These are phyloP conservation scores for Mormyrops attenuatus DNA, from an alignment of 2,797 vertebrate species.

Conservation along the genomic window DNA sequence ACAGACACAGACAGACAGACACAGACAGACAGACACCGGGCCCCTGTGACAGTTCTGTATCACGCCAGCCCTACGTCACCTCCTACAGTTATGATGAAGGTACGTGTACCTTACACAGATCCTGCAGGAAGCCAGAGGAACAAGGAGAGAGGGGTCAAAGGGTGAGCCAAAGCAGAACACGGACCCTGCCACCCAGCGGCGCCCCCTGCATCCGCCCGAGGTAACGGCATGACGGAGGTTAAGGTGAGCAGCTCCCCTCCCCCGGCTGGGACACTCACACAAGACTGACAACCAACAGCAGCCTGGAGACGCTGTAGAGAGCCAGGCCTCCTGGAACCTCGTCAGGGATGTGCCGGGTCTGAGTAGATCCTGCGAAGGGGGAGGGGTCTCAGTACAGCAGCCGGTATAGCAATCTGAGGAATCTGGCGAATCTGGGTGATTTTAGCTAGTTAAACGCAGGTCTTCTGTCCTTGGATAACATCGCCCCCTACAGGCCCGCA, in stretches of 20 bases:
- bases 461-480: neutral
- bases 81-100: constrained; percentile 24
- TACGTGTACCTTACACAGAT: constrained; percentile 84
- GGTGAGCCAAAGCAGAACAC: constrained; percentile 31
- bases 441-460: neutral
- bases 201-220: neutral
- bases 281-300: constrained; percentile 93
- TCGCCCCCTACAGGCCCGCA: neutral
- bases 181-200: neutral
- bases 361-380: constrained; percentile 78
- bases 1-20: neutral
- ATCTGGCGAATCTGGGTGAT: neutral
- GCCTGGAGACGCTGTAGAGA: constrained; percentile 89
- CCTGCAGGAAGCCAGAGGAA: constrained; percentile 65
- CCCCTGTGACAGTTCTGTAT: neutral
- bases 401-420: neutral
- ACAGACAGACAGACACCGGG: neutral
- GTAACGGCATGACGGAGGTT: neutral
- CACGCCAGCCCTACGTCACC: neutral
- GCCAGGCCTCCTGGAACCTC: constrained; percentile 71
- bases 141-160: constrained; percentile 36
- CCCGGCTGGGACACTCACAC: constrained; percentile 70
- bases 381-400: neutral
- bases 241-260: neutral
- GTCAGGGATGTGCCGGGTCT: constrained; percentile 85